Evolutionary conservation across 2,888 invertebrate species (phyloP), one percentile per base, ranked within the genome.

Genomic region (Tetrapedia diversipes): DNA sequence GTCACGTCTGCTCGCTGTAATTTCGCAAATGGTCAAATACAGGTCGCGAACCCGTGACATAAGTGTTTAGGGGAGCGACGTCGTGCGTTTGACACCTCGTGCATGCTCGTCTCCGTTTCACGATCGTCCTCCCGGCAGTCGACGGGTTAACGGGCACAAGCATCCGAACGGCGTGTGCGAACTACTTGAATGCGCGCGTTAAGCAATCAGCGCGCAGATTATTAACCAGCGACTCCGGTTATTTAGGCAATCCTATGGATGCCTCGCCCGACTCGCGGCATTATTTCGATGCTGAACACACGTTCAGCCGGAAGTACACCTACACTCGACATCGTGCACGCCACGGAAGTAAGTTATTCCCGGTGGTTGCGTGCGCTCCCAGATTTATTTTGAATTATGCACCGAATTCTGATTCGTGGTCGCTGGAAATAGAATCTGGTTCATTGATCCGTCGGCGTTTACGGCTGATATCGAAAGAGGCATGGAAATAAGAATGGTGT

Each of bases 51-150:
- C 63, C 63, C 73, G 80, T 79, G 75, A 53, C 64, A 81, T 79
- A 70, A 70, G 70, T 69, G 78, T 77, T 32, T 60, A 47, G 43
- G 68, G 66, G 69, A 43, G 65, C 68, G 74, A 59, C 72, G 68
- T 79, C 77, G 65, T 87, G 85, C 81, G 77, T 87, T 86, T 86
- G 82, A 82, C 85, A 86, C 84, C 81, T 78, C 65, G 51, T 60
- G 51, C 69, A 69, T 68, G 78, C 79, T 74, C 82, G 63, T 82
- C 78, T 81, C 69, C 65, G 57, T 60, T 45, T 65, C 57, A 10
- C 65, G 81, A 84, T 81, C 75, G 43, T 63, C 65, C 63, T 63
- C 65, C 63, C 63, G 43, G 24, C 65, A 11, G 56, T 59, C 76
- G 56, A 60, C n/a, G 69, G 68, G 59, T 77, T 66, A 65, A 51